Evolutionary conservation across 1,140 invertebrate species (phyloP), one percentile per base, ranked within the genome.

Genomic region (Meloidogyne floridensis): DNA sequence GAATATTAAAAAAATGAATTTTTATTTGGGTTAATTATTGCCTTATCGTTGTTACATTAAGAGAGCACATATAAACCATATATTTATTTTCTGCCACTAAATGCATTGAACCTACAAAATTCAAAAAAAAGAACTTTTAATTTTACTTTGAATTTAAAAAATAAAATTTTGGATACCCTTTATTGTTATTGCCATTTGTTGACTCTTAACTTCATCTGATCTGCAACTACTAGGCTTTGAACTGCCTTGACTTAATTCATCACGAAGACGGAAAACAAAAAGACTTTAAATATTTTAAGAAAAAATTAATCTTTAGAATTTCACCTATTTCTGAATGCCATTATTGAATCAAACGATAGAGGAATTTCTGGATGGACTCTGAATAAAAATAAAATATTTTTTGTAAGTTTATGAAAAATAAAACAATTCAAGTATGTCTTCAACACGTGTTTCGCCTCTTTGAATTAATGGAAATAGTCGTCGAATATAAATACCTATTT

Each of bases 61-160:
- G 87, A 4, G 91, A 91, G 51, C 91, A 90, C 75, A 92, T 90
- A 82, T 90, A 92, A 15, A 92, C 85, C 85, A 92, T 89, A 80
- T 90, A 89, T 69, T 90, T 82, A 11, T 87, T 87, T 69, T 90
- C 87, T n/a, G 89, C 86, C 18, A 92, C 78, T 84, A 86, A 87
- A 11, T 91, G 85, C 91, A 91, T 91, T 65, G 91, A 88, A 75
- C 91, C 91, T 91, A 18, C 11, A 20, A 13, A 13, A 65, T 32
- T 65, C 3, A 69, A 43, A 43, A 42, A 59, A 15, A 4, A 59
- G 15, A 15, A 9, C 3, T 8, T 56, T 56, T 56, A 56, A 56
- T 56, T 11, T 56, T 11, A 11, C 3, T 56, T 56, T 13, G 3
- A 11, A 11, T 56, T 10, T 56, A 59, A 2, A 15, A 59, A 56